Conservation (phyloP, 1,140 invertebrate genomes). For the Zophobas morio region DNA sequence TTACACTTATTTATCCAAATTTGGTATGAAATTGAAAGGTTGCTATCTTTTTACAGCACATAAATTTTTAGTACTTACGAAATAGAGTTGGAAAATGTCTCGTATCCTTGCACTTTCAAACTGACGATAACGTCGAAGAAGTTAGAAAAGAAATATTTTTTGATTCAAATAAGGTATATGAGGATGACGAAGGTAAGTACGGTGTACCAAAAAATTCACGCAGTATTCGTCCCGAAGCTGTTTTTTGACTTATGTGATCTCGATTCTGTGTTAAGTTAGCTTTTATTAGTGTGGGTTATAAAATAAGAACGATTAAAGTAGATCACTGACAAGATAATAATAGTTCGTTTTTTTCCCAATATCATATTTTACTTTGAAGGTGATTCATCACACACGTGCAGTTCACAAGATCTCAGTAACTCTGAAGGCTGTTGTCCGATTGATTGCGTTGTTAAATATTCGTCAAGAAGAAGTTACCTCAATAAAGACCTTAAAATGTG, state of each 20-base stretch:
- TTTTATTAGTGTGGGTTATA: too few relatives aligned
- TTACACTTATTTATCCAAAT: slow-evolving; percentile 58
- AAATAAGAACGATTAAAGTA: background rate
- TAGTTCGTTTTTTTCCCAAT: background rate
- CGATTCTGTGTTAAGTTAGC: too few relatives aligned
- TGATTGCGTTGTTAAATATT: slow-evolving; percentile 71
- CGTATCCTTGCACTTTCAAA: slow-evolving; percentile 53
- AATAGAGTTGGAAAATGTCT: slow-evolving; percentile 55
- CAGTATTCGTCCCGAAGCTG: slow-evolving; percentile 21
- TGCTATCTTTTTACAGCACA: background rate
- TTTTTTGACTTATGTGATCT: background rate
- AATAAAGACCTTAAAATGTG: slow-evolving; percentile 67
- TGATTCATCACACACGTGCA: slow-evolving; percentile 59
- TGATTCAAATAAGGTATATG: slow-evolving; percentile 49
- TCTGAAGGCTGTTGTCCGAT: slow-evolving; percentile 71
- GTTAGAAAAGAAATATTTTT: slow-evolving; percentile 51
- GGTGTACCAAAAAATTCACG: background rate
- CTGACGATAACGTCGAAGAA: slow-evolving; percentile 27
- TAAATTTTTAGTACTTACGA: slow-evolving; percentile 56
- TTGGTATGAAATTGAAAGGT: slow-evolving; percentile 48
- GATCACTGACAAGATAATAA: background rate
- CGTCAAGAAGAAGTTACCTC: slow-evolving; percentile 68
- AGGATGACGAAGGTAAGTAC: slow-evolving; percentile 8
- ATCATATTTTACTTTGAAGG: slow-evolving; percentile 4
- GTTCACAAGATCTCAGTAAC: slow-evolving; percentile 68